phyloP scores from a whole-genome alignment of 2,113 vertebrate genomes.

The Bambusicola thoracicus region DNA sequence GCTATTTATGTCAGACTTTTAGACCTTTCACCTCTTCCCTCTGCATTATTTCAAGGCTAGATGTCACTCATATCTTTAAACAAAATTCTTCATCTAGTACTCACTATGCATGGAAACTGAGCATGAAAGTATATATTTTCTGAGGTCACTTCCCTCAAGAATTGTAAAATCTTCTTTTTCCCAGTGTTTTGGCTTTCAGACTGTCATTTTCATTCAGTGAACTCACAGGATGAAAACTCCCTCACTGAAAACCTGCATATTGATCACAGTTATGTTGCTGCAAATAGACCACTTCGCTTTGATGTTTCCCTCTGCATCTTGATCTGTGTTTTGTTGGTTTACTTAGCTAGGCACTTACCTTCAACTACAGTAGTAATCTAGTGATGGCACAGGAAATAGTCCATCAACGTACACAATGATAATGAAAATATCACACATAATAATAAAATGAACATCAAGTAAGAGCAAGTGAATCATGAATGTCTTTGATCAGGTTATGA shows the following conservation, averaged over 20 bases:
- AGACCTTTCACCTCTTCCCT: neutral
- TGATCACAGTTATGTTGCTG: neutral
- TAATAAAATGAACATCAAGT: neutral
- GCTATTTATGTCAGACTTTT: neutral
- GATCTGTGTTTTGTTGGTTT: neutral
- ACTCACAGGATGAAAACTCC: neutral
- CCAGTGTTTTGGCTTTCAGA: slow-evolving; percentile 18
- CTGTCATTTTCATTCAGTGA: neutral
- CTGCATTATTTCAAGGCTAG: neutral
- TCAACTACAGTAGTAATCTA: neutral
- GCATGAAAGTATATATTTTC: neutral
- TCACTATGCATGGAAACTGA: neutral
- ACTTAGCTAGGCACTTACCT: neutral
- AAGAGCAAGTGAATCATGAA: neutral
- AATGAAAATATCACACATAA: neutral
- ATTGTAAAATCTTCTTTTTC: neutral
- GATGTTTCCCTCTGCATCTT: neutral
- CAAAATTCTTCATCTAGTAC: neutral
- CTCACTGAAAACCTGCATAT: neutral
- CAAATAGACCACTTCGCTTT: neutral
- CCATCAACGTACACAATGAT: neutral
- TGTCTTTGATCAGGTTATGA: neutral
- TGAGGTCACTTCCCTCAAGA: slow-evolving; percentile 2
- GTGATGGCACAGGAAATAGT: neutral
- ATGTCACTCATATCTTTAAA: neutral